A percentile compares a stretch with the other conserved stretches of the same genome.
Conservation (phyloP, 2,888 invertebrate genomes). For the Tineola bisselliella region DNA sequence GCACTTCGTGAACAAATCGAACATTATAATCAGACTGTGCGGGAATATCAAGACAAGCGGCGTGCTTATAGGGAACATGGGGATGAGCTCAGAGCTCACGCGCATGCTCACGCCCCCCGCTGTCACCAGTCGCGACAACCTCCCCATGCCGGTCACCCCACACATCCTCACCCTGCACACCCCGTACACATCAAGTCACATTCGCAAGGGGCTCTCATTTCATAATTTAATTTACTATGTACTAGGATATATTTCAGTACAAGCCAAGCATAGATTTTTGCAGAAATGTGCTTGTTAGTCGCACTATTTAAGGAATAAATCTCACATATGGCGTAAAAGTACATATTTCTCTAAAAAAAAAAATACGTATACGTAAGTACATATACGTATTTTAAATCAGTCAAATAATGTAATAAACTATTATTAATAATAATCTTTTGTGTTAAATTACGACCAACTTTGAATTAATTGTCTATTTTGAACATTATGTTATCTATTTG, state of each 20-base stretch:
- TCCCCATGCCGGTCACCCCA: constrained; percentile 62
- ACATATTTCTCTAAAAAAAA: no score
- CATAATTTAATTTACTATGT: constrained; percentile 26
- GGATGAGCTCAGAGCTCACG: constrained; percentile 71
- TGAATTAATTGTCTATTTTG: no score
- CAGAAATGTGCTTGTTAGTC: no score
- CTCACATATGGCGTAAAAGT: no score
- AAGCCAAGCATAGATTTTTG: background rate
- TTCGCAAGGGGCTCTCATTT: constrained; percentile 62
- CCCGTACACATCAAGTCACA: constrained; percentile 61
- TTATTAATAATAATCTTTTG: no score
- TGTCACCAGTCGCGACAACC: constrained; percentile 69
- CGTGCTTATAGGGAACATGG: constrained; percentile 80
- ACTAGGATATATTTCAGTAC: background rate
- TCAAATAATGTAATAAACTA: no score
- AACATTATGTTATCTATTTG: no score
- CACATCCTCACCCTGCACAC: constrained; percentile 46
- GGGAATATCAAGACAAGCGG: constrained; percentile 80
- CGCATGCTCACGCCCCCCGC: constrained; percentile 54
- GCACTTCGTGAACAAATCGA: constrained; percentile 91
- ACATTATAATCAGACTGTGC: constrained; percentile 87
- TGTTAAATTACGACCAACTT: no score
- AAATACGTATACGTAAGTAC: no score
- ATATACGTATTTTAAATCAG: no score
- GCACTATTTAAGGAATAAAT: no score